Evolutionary conservation across 1,140 invertebrate species (phyloP).

Genomic region (Sycophila sp.): DNA sequence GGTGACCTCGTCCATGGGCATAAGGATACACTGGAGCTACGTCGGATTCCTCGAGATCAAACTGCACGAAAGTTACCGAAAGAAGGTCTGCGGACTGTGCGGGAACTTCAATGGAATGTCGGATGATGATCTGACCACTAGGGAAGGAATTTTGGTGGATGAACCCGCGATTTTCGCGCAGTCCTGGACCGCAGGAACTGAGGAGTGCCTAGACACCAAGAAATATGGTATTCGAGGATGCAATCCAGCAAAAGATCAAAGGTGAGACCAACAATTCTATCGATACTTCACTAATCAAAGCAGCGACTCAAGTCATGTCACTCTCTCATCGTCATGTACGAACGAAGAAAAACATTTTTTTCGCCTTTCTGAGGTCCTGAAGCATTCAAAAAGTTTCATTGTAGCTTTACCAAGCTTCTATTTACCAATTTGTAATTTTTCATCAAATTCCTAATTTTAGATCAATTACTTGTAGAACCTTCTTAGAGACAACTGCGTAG

Average conservation of each 20-base stretch:
- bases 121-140: conserved; percentile 72
- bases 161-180: conserved; percentile 72
- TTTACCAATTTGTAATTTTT: too few relatives aligned
- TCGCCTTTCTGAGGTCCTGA: too few relatives aligned
- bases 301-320: too few relatives aligned
- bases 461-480: too few relatives aligned
- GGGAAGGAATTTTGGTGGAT: conserved; percentile 28
- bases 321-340: too few relatives aligned
- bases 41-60: conserved; percentile 90
- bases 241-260: conserved; percentile 49
- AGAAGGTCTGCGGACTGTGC: conserved; percentile 87
- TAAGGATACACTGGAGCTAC: conserved; percentile 91
- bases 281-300: too few relatives aligned
- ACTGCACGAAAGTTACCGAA: conserved; percentile 81
- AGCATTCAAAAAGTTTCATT: too few relatives aligned
- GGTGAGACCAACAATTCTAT: too few relatives aligned
- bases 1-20: conserved; percentile 75
- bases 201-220: conserved; percentile 73
- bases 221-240: conserved; percentile 41
- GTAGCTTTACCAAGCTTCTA: too few relatives aligned
- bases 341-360: too few relatives aligned
- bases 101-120: conserved; percentile 89
- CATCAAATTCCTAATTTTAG: not conserved
- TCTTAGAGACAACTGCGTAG: too few relatives aligned
- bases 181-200: conserved; percentile 85